A percentile compares a stretch with the other conserved stretches of the same genome.
Evolutionary conservation across 1,140 invertebrate species (phyloP).

Genomic region (Fopius arisanus): DNA sequence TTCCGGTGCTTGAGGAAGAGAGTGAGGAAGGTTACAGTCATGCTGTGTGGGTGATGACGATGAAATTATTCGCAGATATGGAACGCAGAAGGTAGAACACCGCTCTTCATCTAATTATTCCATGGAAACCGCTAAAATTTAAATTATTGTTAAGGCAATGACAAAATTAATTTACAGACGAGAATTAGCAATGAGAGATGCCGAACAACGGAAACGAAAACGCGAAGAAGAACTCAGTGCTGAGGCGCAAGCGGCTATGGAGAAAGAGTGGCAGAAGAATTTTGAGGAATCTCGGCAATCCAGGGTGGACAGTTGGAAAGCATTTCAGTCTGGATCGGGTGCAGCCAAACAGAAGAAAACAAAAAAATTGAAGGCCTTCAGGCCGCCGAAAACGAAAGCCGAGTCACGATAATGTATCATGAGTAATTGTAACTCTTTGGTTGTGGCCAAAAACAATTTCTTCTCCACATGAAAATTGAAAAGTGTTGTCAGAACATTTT

Average conservation of each 20-base stretch:
- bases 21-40: constrained; percentile 92
- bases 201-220: constrained; percentile 94
- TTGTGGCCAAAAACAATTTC: neutral
- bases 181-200: constrained; percentile 85
- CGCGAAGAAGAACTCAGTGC: constrained; percentile 92
- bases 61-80: constrained; percentile 98
- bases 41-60: constrained; percentile 95
- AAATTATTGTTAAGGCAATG: no score
- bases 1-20: constrained; percentile 86
- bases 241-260: constrained; percentile 86
- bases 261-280: constrained; percentile 97
- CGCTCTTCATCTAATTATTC: no score
- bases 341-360: constrained; percentile 77
- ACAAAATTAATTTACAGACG: constrained; percentile 54
- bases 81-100: constrained; percentile 76
- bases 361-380: constrained; percentile 83
- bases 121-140: neutral
- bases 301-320: constrained; percentile 95
- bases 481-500: no score
- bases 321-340: constrained; percentile 81
- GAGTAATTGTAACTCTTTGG: neutral
- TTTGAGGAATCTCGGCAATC: constrained; percentile 97
- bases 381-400: constrained; percentile 95
- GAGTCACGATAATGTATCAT: constrained; percentile 81
- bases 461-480: no score